Percentiles rank a stretch among this genome's conserved stretches.
phyloP scores from a whole-genome alignment of 2,888 invertebrate genomes.

The Ashinkailepas kermadecensis region DNA sequence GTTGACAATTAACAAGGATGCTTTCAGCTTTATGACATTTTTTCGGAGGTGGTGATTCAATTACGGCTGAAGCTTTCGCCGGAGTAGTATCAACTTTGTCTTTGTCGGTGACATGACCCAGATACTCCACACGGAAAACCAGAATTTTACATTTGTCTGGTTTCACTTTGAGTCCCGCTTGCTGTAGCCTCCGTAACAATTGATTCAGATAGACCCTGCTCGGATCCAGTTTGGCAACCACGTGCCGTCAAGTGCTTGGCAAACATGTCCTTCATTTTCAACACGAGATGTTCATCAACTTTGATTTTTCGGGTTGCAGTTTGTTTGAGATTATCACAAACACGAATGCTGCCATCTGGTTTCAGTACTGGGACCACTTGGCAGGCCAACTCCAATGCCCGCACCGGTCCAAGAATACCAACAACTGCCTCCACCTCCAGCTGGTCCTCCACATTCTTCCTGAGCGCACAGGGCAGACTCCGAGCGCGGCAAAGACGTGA shows the following conservation, averaged over 20 bases:
- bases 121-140: background rate
- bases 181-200: background rate
- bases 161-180: background rate
- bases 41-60: background rate
- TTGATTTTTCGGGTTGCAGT: background rate
- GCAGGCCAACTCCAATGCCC: background rate
- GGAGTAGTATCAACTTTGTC: background rate
- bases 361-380: background rate
- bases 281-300: background rate
- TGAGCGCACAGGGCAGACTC: background rate
- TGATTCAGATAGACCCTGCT: background rate
- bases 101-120: background rate
- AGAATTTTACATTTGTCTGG: background rate
- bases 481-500: background rate
- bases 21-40: background rate
- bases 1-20: background rate
- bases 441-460: background rate
- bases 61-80: background rate
- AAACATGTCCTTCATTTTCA: background rate
- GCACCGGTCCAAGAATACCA: background rate
- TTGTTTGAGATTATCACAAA: background rate
- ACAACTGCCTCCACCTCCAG: background rate
- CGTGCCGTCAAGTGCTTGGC: background rate
- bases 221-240: background rate
- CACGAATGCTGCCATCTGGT: background rate